Conservation (phyloP, 2,797 vertebrate species). For the Mus minutoides region DNA sequence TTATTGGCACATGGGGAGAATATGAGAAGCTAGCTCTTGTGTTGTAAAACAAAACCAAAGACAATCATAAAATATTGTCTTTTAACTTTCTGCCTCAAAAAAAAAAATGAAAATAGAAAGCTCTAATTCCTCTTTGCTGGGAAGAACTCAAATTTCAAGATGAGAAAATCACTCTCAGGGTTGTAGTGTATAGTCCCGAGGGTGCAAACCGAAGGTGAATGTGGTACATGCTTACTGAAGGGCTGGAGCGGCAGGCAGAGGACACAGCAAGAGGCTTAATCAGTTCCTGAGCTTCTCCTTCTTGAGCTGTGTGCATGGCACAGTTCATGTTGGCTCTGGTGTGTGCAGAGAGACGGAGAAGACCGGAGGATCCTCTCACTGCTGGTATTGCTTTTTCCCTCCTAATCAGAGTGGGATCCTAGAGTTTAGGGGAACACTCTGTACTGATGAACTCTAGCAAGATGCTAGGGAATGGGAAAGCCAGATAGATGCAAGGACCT, state of each 20-base stretch:
- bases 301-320: background rate
- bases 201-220: background rate
- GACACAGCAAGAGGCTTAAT: background rate
- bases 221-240: background rate
- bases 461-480: background rate
- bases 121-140: background rate
- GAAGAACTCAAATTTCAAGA: background rate
- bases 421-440: background rate
- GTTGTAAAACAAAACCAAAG: conserved; percentile 49
- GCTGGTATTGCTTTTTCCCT: conserved; percentile 14
- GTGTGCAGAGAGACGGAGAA: background rate
- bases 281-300: background rate
- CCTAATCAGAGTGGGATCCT: background rate
- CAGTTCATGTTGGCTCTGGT: background rate
- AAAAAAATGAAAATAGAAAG: background rate
- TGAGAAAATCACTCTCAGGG: conserved; percentile 58
- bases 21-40: background rate
- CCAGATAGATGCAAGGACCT: background rate
- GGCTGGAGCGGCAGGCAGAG: background rate
- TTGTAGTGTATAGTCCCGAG: background rate
- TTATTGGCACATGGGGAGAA: background rate
- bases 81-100: conserved; percentile 72
- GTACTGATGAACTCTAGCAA: conserved; percentile 18
- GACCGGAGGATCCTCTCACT: background rate
- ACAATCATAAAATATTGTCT: conserved; percentile 46